Evolutionary conservation across 37 sponge, comb jelly and placozoan species (phyloP).

Genomic region (Agelas oroides): DNA sequence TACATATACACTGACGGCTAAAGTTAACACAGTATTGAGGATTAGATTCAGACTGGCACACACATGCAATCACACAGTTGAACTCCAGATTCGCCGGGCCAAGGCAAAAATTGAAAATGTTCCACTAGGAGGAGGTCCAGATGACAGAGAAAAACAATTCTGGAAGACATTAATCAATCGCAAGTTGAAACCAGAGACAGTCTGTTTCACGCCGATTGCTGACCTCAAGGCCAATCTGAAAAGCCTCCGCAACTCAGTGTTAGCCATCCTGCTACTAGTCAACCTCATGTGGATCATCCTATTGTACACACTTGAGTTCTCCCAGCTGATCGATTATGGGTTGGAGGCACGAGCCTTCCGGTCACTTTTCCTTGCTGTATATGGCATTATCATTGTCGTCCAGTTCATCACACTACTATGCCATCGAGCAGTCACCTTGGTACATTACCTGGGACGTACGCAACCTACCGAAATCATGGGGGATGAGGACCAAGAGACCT

Average conservation of each 20-base stretch:
- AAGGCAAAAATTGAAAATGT: constrained; percentile 23
- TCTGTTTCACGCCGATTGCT: constrained; percentile 21
- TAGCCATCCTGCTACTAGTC: constrained; percentile 57
- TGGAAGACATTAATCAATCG: constrained; percentile 39
- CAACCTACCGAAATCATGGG: neutral
- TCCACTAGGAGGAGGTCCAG: neutral
- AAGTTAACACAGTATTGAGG: too few relatives aligned
- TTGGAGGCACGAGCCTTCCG: constrained; percentile 46
- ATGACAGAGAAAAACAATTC: constrained; percentile 2
- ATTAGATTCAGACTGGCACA: too few relatives aligned
- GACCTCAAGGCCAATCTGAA: constrained; percentile 53
- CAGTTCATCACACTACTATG: constrained; percentile 64
- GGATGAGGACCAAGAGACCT: too few relatives aligned
- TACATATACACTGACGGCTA: too few relatives aligned
- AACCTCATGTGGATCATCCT: constrained; percentile 82
- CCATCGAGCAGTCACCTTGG: constrained; percentile 67
- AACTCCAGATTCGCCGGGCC: constrained; percentile 43
- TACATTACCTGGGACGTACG: constrained; percentile 65
- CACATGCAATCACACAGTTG: constrained; percentile 34
- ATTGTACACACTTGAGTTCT: constrained; percentile 43
- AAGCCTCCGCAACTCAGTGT: constrained; percentile 52
- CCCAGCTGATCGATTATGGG: constrained; percentile 8
- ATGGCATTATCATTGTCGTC: constrained; percentile 56
- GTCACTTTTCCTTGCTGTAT: constrained; percentile 65
- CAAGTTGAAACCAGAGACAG: constrained; percentile 46